These are phyloP conservation scores for Notothenia rossii DNA, from an alignment of 2,113 vertebrate species.

Conservation along the genomic window DNA sequence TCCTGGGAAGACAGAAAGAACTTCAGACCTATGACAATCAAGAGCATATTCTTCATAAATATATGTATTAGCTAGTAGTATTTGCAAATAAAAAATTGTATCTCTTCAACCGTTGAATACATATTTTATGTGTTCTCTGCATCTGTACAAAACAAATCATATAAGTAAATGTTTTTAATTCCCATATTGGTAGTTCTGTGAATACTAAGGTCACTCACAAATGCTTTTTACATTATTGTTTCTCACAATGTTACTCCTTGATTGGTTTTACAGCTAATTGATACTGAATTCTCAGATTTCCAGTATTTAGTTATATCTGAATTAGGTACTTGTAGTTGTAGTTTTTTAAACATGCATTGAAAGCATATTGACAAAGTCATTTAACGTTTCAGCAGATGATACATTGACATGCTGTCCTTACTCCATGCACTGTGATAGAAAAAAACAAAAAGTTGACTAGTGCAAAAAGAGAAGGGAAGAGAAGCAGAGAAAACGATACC, in stretches of 20 bases:
- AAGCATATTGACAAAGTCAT: too few relatives aligned
- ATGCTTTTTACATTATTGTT: background rate
- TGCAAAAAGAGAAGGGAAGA: conserved; percentile 4
- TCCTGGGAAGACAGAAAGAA: conserved; percentile 62
- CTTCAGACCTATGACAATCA: background rate
- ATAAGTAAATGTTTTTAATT: background rate
- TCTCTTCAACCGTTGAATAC: background rate
- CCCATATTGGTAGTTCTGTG: background rate
- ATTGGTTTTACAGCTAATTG: background rate
- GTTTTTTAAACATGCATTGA: too few relatives aligned
- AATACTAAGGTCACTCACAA: background rate
- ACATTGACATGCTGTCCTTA: background rate
- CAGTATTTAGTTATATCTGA: background rate
- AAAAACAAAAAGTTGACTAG: background rate
- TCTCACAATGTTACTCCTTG: background rate
- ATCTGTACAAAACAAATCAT: background rate
- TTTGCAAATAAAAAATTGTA: background rate
- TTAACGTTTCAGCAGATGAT: background rate
- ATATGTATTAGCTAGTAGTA: background rate
- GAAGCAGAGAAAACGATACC: conserved; percentile 62
- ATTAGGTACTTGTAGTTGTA: too few relatives aligned
- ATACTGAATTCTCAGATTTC: background rate
- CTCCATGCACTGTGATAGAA: background rate
- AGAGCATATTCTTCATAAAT: background rate
- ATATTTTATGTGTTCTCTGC: background rate